Conservation (phyloP, 2,113 vertebrate genomes). For the Microtus oregoni region DNA sequence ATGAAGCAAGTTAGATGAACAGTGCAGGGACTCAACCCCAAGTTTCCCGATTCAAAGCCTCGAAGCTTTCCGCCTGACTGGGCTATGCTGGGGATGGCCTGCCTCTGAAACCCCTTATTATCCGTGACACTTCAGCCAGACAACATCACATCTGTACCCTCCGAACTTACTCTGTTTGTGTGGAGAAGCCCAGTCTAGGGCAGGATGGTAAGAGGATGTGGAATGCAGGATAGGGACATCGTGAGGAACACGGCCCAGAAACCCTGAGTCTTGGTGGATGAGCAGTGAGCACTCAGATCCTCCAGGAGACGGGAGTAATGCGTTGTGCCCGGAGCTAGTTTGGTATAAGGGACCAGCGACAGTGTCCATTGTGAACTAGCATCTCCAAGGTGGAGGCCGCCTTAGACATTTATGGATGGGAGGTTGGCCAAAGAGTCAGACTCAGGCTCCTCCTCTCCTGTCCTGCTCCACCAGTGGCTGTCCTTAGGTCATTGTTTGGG, state of each 20-base stretch:
- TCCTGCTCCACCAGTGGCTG: fast-evolving
- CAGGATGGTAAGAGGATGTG: fast-evolving
- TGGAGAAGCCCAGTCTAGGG: not conserved
- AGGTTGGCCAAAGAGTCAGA: not conserved
- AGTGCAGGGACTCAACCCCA: not conserved
- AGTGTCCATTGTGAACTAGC: not conserved
- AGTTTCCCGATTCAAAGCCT: not conserved
- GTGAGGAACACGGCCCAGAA: not conserved
- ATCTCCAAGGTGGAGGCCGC: not conserved
- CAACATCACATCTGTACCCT: not conserved
- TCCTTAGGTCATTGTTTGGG: not conserved
- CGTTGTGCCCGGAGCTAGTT: not conserved
- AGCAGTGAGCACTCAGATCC: not conserved
- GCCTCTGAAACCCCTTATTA: not conserved
- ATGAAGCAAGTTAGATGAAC: not conserved
- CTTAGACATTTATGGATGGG: not conserved
- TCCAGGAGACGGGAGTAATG: too few relatives aligned
- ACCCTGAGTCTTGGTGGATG: fast-evolving
- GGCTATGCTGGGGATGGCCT: not conserved
- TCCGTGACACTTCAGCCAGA: not conserved
- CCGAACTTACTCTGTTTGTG: not conserved
- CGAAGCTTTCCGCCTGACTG: not conserved
- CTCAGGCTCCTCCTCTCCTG: not conserved
- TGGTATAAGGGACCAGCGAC: too few relatives aligned
- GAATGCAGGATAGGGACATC: not conserved